Percentiles rank a stretch among this genome's conserved stretches.
These are phyloP conservation scores for Eurois occulta DNA, from an alignment of 2,888 invertebrate genomes.

Conservation along the genomic window DNA sequence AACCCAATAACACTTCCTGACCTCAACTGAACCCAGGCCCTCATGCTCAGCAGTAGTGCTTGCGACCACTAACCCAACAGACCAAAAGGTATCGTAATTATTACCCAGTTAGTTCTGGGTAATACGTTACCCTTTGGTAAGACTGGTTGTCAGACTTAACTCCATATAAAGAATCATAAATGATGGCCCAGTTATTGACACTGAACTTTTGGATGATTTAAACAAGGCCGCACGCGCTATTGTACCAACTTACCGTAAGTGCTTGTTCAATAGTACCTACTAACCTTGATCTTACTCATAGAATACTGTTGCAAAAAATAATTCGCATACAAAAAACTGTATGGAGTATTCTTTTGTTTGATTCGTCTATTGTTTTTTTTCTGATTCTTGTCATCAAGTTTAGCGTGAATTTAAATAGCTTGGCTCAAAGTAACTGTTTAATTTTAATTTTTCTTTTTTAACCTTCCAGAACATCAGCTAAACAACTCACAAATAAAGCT, in stretches of 20 bases:
- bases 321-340: slow-evolving; percentile 28
- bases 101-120: no score
- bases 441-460: no score
- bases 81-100: no score
- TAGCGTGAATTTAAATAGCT: neutral
- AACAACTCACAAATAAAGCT: no score
- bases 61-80: no score
- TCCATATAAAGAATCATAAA: no score
- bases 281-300: slow-evolving; percentile 55
- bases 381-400: neutral
- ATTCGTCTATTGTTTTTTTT: neutral
- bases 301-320: slow-evolving; percentile 10
- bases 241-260: neutral
- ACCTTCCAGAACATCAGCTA: neutral
- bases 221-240: slow-evolving; percentile 14
- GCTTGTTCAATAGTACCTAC: slow-evolving; percentile 1
- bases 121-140: no score
- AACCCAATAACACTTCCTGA: no score
- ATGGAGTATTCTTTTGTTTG: slow-evolving; percentile 1
- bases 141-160: no score
- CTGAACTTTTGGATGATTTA: neutral
- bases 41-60: no score
- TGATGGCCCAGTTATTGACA: neutral
- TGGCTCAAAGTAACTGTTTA: neutral
- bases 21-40: no score